phyloP scores from a whole-genome alignment of 2,797 vertebrate genomes.

The Acanthornis magna region DNA sequence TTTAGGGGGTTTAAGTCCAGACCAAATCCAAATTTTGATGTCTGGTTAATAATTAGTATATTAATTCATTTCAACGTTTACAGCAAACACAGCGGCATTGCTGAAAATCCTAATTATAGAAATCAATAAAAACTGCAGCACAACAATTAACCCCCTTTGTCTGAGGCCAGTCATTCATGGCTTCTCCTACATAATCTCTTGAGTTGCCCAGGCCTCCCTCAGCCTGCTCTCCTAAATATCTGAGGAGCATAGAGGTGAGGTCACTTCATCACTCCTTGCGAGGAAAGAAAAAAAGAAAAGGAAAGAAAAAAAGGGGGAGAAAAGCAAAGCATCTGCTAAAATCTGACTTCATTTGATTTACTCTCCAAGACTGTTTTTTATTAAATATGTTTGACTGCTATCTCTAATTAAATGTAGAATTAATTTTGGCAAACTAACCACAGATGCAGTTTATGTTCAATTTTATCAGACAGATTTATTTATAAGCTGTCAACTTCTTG shows the following conservation, averaged over 20 bases:
- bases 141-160: conserved; percentile 52
- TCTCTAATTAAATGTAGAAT: conserved; percentile 85
- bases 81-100: neutral
- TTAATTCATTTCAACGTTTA: conserved; percentile 3
- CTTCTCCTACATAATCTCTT: conserved; percentile 52
- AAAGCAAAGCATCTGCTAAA: conserved; percentile 70
- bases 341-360: conserved; percentile 81
- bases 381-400: conserved; percentile 84
- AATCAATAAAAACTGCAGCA: conserved; percentile 56
- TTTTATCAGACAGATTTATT: conserved; percentile 87
- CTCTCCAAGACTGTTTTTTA: conserved; percentile 79
- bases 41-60: conserved; percentile 19
- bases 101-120: conserved; percentile 59
- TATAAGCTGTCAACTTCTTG: conserved; percentile 85
- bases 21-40: neutral
- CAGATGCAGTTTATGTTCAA: conserved; percentile 83
- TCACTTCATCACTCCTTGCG: conserved; percentile 60
- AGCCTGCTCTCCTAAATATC: conserved; percentile 39
- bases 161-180: conserved; percentile 54
- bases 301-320: neutral
- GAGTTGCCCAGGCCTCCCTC: conserved; percentile 39
- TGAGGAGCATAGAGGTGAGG: conserved; percentile 69
- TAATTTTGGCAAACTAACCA: conserved; percentile 83
- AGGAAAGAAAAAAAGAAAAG: neutral
- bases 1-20: neutral